Evolutionary conservation across 2,888 invertebrate genomes (phyloP), one percentile per base, ranked within the genome.

Genomic region (Scaptodrosophila latifasciaeformis): DNA sequence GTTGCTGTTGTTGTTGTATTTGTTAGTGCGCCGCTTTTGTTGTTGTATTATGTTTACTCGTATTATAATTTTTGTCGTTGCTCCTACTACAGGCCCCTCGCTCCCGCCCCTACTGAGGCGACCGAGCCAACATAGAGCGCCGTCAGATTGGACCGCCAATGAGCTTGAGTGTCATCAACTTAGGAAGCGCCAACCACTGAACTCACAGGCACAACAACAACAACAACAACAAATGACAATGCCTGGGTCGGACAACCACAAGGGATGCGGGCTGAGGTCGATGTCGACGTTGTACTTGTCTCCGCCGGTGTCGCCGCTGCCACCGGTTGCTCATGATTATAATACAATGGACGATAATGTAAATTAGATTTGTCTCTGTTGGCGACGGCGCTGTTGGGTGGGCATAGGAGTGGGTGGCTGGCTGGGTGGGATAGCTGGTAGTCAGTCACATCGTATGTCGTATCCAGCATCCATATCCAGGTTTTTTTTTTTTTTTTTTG

Each of bases 351-450:
- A 81, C 64, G 70, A 78, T 78, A 79, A 79, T 76, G 79, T 78
- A 79, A 79, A 79, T 79, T 81, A 81, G 81, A 79, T 79, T 76
- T 78, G 76, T 75, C 75, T 74, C 75, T 70, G 74, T 74, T 74
- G 68, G 60, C 59, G 49, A 52, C 57, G 46, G 31, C 39, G 54
- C 7, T 37, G 40, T 21, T 39, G 39, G 15, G 27, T 43, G 29
- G 21, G 40, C n/a, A n/a, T n/a, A n/a, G n/a, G n/a, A n/a, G n/a
- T n/a, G n/a, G n/a, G n/a, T n/a, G n/a, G n/a, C n/a, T n/a, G n/a
- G n/a, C n/a, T n/a, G n/a, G n/a, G n/a, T n/a, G n/a, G n/a, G n/a
- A n/a, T n/a, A n/a, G n/a, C n/a, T n/a, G n/a, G n/a, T n/a, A n/a
- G n/a, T n/a, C n/a, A n/a, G n/a, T n/a, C n/a, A n/a, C n/a, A n/a